phyloP scores from a whole-genome alignment of 2,888 invertebrate species.

The Limnephilus marmoratus region DNA sequence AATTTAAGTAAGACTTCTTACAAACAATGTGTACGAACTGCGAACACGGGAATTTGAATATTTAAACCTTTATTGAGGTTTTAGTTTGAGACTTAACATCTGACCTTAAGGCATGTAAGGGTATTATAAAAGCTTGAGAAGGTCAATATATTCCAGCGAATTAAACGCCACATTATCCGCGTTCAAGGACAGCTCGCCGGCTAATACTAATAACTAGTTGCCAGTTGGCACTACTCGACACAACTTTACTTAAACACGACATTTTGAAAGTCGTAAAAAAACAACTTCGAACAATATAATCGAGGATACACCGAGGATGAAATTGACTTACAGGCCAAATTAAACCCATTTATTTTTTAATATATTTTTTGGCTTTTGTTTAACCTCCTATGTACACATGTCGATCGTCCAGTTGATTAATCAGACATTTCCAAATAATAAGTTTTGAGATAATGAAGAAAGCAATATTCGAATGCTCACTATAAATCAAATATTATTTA shows the following conservation, averaged over 20 bases:
- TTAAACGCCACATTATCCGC: slow-evolving; percentile 15
- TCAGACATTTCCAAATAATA: no score
- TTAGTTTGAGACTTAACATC: neutral
- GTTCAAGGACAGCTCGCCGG: neutral
- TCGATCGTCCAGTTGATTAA: no score
- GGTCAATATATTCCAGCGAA: neutral
- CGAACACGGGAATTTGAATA: neutral
- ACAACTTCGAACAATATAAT: neutral
- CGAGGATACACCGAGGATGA: neutral
- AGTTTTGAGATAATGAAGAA: no score
- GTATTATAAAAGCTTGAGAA: slow-evolving; percentile 16
- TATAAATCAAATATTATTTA: no score
- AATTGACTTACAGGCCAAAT: neutral
- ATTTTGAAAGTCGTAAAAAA: neutral
- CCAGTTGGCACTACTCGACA: neutral
- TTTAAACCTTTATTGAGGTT: neutral
- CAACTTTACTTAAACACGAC: neutral
- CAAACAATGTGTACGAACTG: neutral
- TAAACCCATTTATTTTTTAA: no score
- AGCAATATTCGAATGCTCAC: no score
- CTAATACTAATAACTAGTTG: neutral
- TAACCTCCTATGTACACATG: no score
- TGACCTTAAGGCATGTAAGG: neutral
- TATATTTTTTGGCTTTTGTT: no score
- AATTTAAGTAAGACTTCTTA: neutral